Base-by-base conservation (phyloP, 2,888 invertebrate genomes). In the Philhelius pedissequus region DNA sequence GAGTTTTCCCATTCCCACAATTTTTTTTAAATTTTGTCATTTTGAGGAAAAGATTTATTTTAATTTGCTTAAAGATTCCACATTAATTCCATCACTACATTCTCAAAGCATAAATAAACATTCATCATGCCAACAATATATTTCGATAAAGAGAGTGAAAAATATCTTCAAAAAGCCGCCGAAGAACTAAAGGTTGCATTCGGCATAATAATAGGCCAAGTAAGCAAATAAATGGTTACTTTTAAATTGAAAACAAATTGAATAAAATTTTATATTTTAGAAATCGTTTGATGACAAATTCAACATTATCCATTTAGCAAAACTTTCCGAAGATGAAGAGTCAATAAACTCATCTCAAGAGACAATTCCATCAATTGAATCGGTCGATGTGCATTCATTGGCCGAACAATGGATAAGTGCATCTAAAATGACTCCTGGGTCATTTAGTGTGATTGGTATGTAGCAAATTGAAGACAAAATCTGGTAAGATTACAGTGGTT, bases 351-450 rank as follows among this genome's bases (percentile, higher is more conserved):
- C 58, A n/a, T 27, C 50, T 3, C 30, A 71, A 11, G 84, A 77
- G 25, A 68, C 79, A 6, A 74, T 66, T 15, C 74, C 71, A 15
- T 86, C 86, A 15, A 87, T 89, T n/a, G 86, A 88, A 3, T 88
- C 89, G 50, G 88, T 91, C 18, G 88, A 90, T 73, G 86, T 89
- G 9, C 90, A 90, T 74, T 88, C 89, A 0, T 70, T 91, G 69
- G 88, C 90, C 3, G 88, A 96, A 89, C 97, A 97, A 92, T 96
- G 97, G 45, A 94, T 95, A 90, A 96, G 96, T 93, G 96, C 97
- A 1, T 95, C 96, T 2, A 94, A 97, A 91, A 97, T 98, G 97
- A 92, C 98, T 82, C 96, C 97, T 35, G 98, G 98, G 48, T 98
- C 97, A 54, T 94, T 97, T 93, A 94, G 94, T 91, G 95, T 98